Evolutionary conservation across 2,888 invertebrate species (phyloP).

Genomic region (Chrysotoxum bicinctum): DNA sequence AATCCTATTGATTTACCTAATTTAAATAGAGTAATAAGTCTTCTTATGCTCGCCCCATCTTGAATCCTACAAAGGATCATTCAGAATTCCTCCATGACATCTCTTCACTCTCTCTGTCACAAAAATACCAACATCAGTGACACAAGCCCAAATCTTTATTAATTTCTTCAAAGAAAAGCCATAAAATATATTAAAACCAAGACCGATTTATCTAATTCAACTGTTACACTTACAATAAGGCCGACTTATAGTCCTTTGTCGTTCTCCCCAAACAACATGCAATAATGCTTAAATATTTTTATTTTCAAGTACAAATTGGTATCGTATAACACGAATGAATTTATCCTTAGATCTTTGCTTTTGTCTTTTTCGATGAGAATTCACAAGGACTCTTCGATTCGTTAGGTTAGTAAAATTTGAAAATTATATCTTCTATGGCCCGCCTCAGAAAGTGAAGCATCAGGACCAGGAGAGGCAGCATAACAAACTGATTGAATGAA

Average conservation of each 20-base stretch:
- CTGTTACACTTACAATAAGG: conserved; percentile 10
- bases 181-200: conserved; percentile 5
- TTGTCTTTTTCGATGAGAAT: not conserved
- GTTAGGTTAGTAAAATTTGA: conserved; percentile 45
- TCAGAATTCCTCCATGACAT: not conserved
- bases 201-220: conserved; percentile 2
- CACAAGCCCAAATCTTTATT: not conserved
- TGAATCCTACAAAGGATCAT: not conserved
- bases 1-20: not conserved
- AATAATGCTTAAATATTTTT: conserved; percentile 21
- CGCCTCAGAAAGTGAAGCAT: not conserved
- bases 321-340: not conserved
- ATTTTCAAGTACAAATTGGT: conserved; percentile 5
- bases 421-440: conserved; percentile 23
- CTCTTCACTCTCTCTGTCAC: not conserved
- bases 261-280: not conserved
- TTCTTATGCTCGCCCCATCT: not conserved
- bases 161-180: conserved; percentile 4
- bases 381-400: conserved; percentile 28
- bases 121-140: not conserved
- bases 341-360: conserved; percentile 2
- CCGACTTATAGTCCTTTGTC: not conserved
- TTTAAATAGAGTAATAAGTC: not conserved
- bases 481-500: conserved; percentile 49
- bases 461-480: not conserved